Evolutionary conservation across 2,888 invertebrate genomes (phyloP), one percentile per base, ranked within the genome.

Genomic region (Cabera pusaria): DNA sequence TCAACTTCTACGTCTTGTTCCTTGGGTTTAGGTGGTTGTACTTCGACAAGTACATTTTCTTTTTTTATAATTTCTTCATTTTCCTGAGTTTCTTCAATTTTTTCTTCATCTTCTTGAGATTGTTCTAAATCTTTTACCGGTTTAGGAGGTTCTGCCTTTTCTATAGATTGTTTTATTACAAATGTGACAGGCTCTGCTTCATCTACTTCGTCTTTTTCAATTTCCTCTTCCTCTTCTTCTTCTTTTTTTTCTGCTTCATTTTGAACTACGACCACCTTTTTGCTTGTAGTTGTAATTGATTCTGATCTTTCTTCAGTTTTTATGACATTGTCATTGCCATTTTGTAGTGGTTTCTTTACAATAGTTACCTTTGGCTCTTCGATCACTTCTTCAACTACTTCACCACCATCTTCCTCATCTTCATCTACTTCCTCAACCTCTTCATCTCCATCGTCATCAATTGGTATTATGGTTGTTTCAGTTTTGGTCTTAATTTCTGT

Each of bases 401-500:
- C 47, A 12, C 52, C 56, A 9, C 45, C 56, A 32, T 69, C 69
- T 47, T 63, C 66, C 35, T 64, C 64, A 34, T 76, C 72, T 27
- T 72, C 72, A 48, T 72, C 76, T 44, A 69, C 74, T 51, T 60
- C 72, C 18, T 71, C 68, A 43, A 71, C 75, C 28, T 67, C 72
- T 22, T 76, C 79, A 32, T 75, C 77, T 26, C 72, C 74, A 10
- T 66, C 67, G 31, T 66, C 74, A 44, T 77, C 76, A 58, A 86
- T 83, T 1, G 88, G 82, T 47, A 78, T 68, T 20, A 70, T 78
- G 43, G 59, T 76, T n/a, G 80, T 87, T 58, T 87, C 83, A 6
- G 77, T 87, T 67, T 77, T 79, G 3, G 85, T 86, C 52, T 66
- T 71, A 6, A 81, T 85, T 63, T 84, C 81, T 12, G 83, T 85